Evolutionary conservation across 1,140 invertebrate genomes (phyloP).

Genomic region (Triops longicaudatus): DNA sequence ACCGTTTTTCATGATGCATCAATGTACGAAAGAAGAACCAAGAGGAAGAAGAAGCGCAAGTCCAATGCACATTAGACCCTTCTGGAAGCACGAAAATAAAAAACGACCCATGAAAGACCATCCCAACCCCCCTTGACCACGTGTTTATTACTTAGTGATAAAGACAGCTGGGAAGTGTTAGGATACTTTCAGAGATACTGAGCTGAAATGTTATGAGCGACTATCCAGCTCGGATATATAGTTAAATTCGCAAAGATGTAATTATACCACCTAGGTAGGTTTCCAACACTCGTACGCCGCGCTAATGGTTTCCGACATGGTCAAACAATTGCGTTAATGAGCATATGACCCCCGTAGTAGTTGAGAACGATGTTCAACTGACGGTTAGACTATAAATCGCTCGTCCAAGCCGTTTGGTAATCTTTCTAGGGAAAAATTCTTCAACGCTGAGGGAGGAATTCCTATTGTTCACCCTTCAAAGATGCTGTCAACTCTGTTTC

Average conservation of each 20-base stretch:
- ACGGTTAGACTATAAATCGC: too few relatives aligned
- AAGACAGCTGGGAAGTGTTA: neutral
- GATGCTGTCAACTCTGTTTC: too few relatives aligned
- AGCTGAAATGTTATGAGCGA: too few relatives aligned
- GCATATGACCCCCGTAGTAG: neutral
- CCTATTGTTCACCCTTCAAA: too few relatives aligned
- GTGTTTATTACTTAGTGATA: neutral
- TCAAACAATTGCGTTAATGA: constrained; percentile 7
- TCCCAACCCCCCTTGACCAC: neutral
- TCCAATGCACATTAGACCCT: too few relatives aligned
- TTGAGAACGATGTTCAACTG: too few relatives aligned
- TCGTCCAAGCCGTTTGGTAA: too few relatives aligned
- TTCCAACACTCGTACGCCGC: neutral
- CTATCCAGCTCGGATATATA: neutral
- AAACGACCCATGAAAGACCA: neutral
- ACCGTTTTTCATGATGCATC: neutral
- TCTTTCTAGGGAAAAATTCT: too few relatives aligned
- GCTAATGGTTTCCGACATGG: constrained; percentile 6
- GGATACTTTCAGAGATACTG: neutral
- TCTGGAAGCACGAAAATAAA: neutral
- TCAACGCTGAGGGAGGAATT: too few relatives aligned
- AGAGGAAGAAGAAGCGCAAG: too few relatives aligned
- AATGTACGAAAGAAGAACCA: neutral
- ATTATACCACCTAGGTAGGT: neutral
- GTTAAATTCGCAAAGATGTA: neutral